A percentile compares a stretch with the other conserved stretches of the same genome.
Conservation (phyloP, 2,113 vertebrate genomes). For the Myotis lucifugus region DNA sequence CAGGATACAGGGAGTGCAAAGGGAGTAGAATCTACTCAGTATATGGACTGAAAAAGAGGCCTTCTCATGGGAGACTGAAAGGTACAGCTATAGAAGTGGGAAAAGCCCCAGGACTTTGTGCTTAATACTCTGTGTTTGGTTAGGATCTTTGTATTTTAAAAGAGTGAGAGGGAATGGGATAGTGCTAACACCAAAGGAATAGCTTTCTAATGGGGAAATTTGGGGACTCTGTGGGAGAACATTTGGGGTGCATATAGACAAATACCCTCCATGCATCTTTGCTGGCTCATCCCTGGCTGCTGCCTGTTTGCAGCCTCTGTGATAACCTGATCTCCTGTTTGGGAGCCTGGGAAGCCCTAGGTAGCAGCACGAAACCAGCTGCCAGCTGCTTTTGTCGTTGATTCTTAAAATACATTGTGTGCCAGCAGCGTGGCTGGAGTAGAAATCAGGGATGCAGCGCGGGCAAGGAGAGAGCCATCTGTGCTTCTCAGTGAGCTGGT, state of each 20-base stretch:
- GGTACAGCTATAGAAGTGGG: background rate
- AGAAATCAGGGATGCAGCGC: background rate
- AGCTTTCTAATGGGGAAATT: background rate
- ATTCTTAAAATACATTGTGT: background rate
- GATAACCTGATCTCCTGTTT: background rate
- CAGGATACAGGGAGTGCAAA: background rate
- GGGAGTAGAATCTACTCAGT: too few relatives aligned
- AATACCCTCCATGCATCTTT: background rate
- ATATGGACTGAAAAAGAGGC: background rate
- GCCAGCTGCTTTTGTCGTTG: background rate
- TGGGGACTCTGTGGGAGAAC: background rate
- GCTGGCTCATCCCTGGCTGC: background rate
- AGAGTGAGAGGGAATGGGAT: background rate
- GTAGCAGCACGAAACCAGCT: background rate
- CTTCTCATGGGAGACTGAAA: background rate
- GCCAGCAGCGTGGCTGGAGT: background rate
- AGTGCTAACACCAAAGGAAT: background rate
- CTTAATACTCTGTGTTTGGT: background rate
- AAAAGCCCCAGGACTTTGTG: background rate
- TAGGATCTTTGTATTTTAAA: conserved; percentile 15
- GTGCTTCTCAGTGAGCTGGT: background rate
- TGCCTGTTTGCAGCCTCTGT: background rate
- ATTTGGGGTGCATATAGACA: background rate
- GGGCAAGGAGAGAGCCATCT: background rate
- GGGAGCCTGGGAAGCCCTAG: background rate